phyloP scores from a whole-genome alignment of 1,140 invertebrate genomes.

The Lucilia cuprina region DNA sequence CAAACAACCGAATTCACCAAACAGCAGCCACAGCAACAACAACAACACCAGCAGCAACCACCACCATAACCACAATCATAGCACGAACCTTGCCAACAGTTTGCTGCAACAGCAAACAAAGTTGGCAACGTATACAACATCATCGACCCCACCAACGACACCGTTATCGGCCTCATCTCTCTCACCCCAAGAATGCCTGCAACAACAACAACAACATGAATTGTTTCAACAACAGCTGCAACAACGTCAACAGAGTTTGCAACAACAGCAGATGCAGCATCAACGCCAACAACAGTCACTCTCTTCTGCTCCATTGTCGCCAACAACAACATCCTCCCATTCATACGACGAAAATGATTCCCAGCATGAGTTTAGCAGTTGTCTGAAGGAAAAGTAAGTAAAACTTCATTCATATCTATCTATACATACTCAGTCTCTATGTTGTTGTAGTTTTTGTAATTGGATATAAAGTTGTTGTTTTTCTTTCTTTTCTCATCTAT shows the following conservation, averaged over 20 bases:
- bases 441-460: conserved; percentile 4
- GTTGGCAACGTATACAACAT: conserved; percentile 43
- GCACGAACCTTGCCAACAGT: conserved; percentile 34
- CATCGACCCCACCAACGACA: conserved; percentile 52
- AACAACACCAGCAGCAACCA: conserved; percentile 29
- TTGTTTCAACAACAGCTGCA: conserved; percentile 50
- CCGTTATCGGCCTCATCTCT: conserved; percentile 48
- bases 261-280: conserved; percentile 39
- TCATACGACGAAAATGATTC: conserved; percentile 50
- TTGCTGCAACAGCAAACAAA: conserved; percentile 28
- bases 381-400: conserved; percentile 61
- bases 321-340: conserved; percentile 12
- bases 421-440: neutral
- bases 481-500: neutral
- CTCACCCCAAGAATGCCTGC: conserved; percentile 49
- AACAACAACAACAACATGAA: conserved; percentile 48
- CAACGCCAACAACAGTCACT: conserved; percentile 24
- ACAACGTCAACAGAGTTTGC: conserved; percentile 44
- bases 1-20: conserved; percentile 42
- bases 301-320: conserved; percentile 11
- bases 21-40: conserved; percentile 40
- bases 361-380: conserved; percentile 55
- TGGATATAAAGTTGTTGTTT: neutral
- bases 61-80: conserved; percentile 4
- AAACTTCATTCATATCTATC: neutral